These are phyloP conservation scores for Plebejus argus DNA, from an alignment of 2,888 invertebrate genomes.

Conservation along the genomic window DNA sequence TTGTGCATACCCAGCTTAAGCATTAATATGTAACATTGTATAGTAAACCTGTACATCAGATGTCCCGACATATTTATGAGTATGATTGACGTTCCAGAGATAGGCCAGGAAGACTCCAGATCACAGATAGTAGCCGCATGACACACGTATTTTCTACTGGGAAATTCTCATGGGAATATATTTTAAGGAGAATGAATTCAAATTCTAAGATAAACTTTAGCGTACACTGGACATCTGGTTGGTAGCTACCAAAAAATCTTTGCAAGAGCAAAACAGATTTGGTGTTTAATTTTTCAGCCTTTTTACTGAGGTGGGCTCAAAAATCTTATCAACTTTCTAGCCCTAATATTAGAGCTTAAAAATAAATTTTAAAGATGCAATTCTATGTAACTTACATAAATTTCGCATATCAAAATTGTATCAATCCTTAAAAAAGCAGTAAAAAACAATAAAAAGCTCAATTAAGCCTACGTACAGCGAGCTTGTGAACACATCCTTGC, in stretches of 20 bases:
- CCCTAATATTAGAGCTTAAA: no score
- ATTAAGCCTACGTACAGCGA: constrained; percentile 23
- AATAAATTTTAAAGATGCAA: no score
- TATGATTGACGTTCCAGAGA: constrained; percentile 24
- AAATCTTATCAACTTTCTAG: no score
- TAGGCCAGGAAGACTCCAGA: constrained; percentile 16
- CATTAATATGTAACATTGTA: neutral
- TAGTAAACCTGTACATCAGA: neutral
- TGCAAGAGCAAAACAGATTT: no score
- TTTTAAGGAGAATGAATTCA: neutral
- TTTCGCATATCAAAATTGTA: neutral
- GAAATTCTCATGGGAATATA: neutral
- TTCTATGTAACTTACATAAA: neutral
- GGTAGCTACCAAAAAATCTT: no score
- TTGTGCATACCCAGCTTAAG: neutral
- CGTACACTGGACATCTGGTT: no score
- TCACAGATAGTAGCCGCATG: neutral
- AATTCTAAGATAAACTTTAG: no score
- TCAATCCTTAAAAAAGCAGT: neutral
- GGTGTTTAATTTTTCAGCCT: no score
- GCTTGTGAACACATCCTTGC: constrained; percentile 65
- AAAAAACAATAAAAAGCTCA: constrained; percentile 12
- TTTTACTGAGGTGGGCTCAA: no score
- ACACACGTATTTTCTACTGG: neutral
- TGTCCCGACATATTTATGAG: constrained; percentile 17